A percentile compares a stretch with the other conserved stretches of the same genome.
Conservation (phyloP, 1,140 invertebrate genomes). For the Brachionus sp. region DNA sequence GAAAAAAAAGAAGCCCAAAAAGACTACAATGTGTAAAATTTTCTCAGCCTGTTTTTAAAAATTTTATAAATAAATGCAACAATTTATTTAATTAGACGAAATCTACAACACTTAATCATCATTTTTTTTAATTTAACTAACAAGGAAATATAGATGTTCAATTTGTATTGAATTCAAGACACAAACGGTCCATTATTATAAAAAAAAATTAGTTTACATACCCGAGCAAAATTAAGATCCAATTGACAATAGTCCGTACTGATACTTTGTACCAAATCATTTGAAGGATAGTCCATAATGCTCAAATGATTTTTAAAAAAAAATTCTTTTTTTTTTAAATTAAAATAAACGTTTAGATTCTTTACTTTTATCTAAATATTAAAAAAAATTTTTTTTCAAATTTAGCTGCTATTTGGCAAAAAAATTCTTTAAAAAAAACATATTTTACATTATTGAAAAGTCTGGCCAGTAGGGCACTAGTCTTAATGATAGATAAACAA, state of each 20-base stretch:
- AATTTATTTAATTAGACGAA: no score
- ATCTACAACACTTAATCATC: no score
- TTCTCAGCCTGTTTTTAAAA: no score
- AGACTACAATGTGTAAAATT: no score
- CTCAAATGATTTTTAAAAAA: background rate
- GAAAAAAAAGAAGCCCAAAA: no score
- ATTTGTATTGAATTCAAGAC: background rate
- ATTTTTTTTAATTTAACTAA: background rate
- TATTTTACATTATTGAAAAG: slow-evolving; percentile 24
- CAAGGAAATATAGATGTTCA: background rate
- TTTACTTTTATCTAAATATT: slow-evolving; percentile 14
- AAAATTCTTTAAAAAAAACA: background rate
- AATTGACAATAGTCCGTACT: slow-evolving; percentile 27
- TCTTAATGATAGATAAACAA: slow-evolving; percentile 33
- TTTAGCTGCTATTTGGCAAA: background rate
- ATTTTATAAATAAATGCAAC: no score
- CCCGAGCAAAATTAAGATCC: background rate
- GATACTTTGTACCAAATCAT: background rate
- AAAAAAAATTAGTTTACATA: background rate
- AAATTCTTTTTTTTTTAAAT: background rate
- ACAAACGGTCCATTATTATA: no score
- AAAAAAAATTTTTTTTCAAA: background rate
- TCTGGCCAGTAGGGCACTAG: background rate
- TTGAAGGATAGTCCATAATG: background rate
- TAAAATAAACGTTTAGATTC: background rate